Evolutionary conservation across 1,140 invertebrate genomes (phyloP).

Genomic region (Leucophenga varia): DNA sequence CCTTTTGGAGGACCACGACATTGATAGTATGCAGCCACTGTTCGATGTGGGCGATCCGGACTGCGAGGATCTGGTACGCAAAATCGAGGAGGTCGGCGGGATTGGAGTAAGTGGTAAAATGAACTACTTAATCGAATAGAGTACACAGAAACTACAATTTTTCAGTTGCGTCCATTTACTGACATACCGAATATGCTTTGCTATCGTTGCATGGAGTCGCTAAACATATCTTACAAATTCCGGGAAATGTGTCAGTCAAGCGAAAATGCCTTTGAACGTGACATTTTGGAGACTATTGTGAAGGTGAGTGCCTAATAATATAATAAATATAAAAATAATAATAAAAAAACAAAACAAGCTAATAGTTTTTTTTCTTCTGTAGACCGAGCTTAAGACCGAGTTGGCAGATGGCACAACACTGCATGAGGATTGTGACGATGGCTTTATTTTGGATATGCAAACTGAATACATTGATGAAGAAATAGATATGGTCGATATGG

Average conservation of each 20-base stretch:
- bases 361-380: not conserved
- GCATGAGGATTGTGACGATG: conserved; percentile 28
- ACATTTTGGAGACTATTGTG: conserved; percentile 38
- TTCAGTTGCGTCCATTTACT: conserved; percentile 36
- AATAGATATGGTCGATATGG: conserved; percentile 36
- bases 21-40: conserved; percentile 38
- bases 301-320: conserved; percentile 28
- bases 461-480: conserved; percentile 47
- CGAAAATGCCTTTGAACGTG: conserved; percentile 39
- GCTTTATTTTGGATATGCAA: conserved; percentile 41
- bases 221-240: conserved; percentile 38
- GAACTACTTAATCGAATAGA: not conserved
- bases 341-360: not conserved
- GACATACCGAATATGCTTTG: conserved; percentile 49
- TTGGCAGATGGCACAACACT: conserved; percentile 28
- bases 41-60: conserved; percentile 34
- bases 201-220: conserved; percentile 27
- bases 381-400: conserved; percentile 44
- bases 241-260: conserved; percentile 43
- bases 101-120: conserved; percentile 29
- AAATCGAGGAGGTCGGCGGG: conserved; percentile 46
- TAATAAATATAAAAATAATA: not conserved
- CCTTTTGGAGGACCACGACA: conserved; percentile 36
- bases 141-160: not conserved
- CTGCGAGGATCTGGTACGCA: conserved; percentile 35